phyloP scores from a whole-genome alignment of 2,113 vertebrate species.

The Setophaga petechia region DNA sequence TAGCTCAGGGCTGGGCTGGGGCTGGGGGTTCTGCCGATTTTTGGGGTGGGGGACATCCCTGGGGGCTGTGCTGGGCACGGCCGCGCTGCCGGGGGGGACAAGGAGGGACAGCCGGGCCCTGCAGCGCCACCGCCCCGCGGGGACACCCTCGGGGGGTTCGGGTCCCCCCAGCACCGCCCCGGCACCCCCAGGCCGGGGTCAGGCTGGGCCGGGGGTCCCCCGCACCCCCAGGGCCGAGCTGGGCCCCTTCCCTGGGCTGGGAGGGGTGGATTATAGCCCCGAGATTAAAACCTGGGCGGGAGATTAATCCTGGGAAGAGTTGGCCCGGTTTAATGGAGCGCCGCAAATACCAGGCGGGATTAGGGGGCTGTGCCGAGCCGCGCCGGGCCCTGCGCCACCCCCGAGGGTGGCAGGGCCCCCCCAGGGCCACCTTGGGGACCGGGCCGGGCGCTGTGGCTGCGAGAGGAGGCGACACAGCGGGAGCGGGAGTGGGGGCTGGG shows the following conservation, averaged over 20 bases:
- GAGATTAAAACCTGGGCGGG: not conserved
- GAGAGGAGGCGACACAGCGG: not conserved
- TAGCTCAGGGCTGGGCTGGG: not conserved
- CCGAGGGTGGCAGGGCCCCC: accelerated
- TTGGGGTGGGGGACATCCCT: too few relatives aligned
- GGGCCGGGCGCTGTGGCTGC: not conserved
- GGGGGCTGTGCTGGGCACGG: accelerated
- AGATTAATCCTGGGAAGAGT: conserved; percentile 24
- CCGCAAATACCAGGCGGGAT: not conserved
- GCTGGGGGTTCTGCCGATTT: not conserved
- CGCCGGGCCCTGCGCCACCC: not conserved
- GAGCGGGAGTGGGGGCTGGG: conserved; percentile 17
- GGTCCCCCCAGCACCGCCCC: accelerated
- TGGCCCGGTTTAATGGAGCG: not conserved
- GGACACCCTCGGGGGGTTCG: not conserved
- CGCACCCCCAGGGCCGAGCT: accelerated
- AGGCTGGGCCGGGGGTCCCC: accelerated
- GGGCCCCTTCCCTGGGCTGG: not conserved
- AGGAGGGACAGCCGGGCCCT: accelerated
- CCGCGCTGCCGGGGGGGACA: not conserved
- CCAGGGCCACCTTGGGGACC: not conserved
- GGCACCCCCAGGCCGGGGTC: not conserved
- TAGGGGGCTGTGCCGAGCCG: not conserved
- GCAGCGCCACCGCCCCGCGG: accelerated
- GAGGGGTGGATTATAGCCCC: not conserved